These are phyloP conservation scores for Pipa parva DNA, from an alignment of 2,113 vertebrate genomes.

Conservation along the genomic window DNA sequence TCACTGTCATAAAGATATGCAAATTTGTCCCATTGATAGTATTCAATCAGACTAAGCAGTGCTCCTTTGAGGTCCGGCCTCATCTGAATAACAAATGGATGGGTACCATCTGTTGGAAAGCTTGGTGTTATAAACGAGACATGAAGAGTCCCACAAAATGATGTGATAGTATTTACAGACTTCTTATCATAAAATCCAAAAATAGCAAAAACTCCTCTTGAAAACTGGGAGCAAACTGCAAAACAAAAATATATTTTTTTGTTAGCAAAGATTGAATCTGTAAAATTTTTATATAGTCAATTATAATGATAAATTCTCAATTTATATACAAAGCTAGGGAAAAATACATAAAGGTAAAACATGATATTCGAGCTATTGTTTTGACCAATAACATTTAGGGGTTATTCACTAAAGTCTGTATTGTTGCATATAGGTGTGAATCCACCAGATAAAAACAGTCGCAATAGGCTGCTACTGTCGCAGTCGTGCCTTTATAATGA, in stretches of 20 bases:
- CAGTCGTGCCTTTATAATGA: no score
- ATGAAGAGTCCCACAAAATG: slow-evolving; percentile 95
- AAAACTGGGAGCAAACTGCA: slow-evolving; percentile 98
- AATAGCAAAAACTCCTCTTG: slow-evolving; percentile 97
- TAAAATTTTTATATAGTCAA: no score
- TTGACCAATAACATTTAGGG: no score
- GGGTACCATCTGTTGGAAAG: slow-evolving; percentile 92
- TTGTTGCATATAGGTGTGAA: no score
- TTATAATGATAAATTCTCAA: no score
- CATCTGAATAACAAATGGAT: slow-evolving; percentile 98
- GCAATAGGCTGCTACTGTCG: no score
- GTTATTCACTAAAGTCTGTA: no score
- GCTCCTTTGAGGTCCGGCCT: slow-evolving; percentile 96
- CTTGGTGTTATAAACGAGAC: slow-evolving; percentile 98
- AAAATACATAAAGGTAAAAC: no score
- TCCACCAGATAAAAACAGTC: no score
- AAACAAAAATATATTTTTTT: slow-evolving; percentile 43
- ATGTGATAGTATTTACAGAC: slow-evolving; percentile 98
- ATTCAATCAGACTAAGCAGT: slow-evolving; percentile 94
- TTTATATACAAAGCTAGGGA: no score
- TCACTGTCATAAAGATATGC: slow-evolving; percentile 98
- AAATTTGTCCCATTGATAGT: slow-evolving; percentile 98
- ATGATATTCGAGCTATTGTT: no score
- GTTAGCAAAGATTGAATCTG: no score
- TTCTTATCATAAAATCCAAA: slow-evolving; percentile 99